These are phyloP conservation scores for Stichodactyla mertensii DNA, from an alignment of 64 coral and sea anemone species.

Conservation along the genomic window DNA sequence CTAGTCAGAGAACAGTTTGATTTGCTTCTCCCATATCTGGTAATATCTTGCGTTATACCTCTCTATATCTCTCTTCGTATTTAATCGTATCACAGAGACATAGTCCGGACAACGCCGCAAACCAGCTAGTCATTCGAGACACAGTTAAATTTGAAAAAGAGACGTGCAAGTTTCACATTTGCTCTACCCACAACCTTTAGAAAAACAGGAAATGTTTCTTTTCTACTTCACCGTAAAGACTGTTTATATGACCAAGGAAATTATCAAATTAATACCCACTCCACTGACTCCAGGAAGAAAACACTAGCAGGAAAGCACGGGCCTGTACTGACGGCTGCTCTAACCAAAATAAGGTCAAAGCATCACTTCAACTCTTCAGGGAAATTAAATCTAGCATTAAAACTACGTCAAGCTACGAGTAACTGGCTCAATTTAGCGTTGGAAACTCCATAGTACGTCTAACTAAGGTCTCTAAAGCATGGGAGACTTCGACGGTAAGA, in stretches of 20 bases:
- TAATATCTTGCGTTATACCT: neutral
- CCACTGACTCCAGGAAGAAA: neutral
- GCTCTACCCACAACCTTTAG: neutral
- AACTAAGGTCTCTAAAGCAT: too few relatives aligned
- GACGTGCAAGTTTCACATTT: neutral
- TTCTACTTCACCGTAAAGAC: neutral
- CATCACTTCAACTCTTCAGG: neutral
- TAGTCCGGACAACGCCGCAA: neutral
- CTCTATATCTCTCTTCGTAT: neutral
- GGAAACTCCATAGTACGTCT: neutral
- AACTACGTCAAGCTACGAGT: neutral
- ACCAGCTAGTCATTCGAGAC: neutral
- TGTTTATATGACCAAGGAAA: neutral
- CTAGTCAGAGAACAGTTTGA: neutral
- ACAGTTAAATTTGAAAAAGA: neutral
- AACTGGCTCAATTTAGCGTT: neutral
- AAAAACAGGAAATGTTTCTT: slow-evolving; percentile 1
- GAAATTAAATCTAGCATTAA: neutral
- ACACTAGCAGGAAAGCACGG: slow-evolving; percentile 6
- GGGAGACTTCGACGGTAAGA: too few relatives aligned
- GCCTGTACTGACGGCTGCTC: neutral
- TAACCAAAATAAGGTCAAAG: slow-evolving; percentile 5
- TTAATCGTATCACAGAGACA: neutral
- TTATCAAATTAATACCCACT: neutral
- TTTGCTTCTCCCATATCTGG: neutral